phyloP scores from a whole-genome alignment of 1,140 invertebrate genomes.

The Microplitis mediator region DNA sequence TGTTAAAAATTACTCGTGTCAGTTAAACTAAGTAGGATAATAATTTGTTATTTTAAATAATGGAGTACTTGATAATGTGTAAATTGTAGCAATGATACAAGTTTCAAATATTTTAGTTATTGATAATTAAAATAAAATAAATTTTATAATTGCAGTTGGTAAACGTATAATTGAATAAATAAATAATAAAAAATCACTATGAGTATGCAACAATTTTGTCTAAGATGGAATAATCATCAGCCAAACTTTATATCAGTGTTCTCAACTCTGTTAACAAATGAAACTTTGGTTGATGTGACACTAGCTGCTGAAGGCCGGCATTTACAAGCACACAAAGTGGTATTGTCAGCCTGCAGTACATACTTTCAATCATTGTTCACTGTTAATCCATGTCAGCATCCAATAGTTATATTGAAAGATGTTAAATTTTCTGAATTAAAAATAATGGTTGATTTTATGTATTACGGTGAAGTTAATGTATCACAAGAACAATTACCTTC shows the following conservation, averaged over 20 bases:
- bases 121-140: too few species aligned
- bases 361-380: constrained; percentile 84
- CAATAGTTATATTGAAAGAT: constrained; percentile 89
- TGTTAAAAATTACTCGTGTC: too few species aligned
- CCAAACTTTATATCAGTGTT: constrained; percentile 88
- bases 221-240: constrained; percentile 89
- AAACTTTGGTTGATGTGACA: constrained; percentile 87
- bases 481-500: constrained; percentile 84
- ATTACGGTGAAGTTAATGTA: constrained; percentile 90
- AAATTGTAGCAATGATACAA: too few species aligned
- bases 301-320: constrained; percentile 83
- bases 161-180: background rate
- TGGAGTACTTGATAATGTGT: too few species aligned
- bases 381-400: constrained; percentile 86
- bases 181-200: constrained; percentile 51
- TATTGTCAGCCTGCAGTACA: constrained; percentile 83
- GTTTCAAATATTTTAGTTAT: too few species aligned
- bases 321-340: constrained; percentile 84
- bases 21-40: too few species aligned
- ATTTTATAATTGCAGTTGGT: too few species aligned
- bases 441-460: constrained; percentile 91
- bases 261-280: constrained; percentile 76
- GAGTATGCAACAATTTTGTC: constrained; percentile 84
- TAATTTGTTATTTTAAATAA: too few species aligned
- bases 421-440: constrained; percentile 84